Evolutionary conservation across 23 tunicate species (phyloP).

Genomic region (Corella eumyota): DNA sequence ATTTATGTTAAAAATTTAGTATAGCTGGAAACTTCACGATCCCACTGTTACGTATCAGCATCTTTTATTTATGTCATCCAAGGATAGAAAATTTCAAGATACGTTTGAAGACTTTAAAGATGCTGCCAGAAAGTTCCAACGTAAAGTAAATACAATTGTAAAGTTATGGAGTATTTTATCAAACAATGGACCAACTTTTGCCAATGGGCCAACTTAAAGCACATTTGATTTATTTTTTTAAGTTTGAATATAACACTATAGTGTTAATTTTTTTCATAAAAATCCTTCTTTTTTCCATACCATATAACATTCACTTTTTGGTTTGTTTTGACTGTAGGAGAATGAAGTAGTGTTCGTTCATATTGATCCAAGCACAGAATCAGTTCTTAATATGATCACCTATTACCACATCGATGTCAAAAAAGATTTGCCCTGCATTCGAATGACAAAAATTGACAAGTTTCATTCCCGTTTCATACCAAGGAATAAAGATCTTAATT

Average conservation of each 20-base stretch:
- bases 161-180: not conserved
- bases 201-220: not conserved
- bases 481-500: slow-evolving; percentile 20
- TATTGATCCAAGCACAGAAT: slow-evolving; percentile 31
- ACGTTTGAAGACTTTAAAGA: slow-evolving; percentile 48
- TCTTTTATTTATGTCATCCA: slow-evolving; percentile 48
- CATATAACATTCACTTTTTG: no score
- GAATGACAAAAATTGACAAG: slow-evolving; percentile 55
- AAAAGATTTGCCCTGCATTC: slow-evolving; percentile 75
- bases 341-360: slow-evolving; percentile 61
- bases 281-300: no score
- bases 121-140: slow-evolving; percentile 38
- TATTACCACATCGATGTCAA: slow-evolving; percentile 65
- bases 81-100: no score
- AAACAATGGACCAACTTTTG: not conserved
- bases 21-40: slow-evolving; percentile 4
- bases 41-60: slow-evolving; percentile 21
- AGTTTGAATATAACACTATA: no score
- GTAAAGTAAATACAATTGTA: slow-evolving; percentile 1
- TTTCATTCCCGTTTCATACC: slow-evolving; percentile 63
- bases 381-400: slow-evolving; percentile 6
- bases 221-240: not conserved
- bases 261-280: no score
- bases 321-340: slow-evolving; percentile 7
- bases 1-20: no score